Evolutionary conservation across 2,113 vertebrate genomes (phyloP), one percentile per base, ranked within the genome.

Genomic region (Girardinichthys multiradiatus): DNA sequence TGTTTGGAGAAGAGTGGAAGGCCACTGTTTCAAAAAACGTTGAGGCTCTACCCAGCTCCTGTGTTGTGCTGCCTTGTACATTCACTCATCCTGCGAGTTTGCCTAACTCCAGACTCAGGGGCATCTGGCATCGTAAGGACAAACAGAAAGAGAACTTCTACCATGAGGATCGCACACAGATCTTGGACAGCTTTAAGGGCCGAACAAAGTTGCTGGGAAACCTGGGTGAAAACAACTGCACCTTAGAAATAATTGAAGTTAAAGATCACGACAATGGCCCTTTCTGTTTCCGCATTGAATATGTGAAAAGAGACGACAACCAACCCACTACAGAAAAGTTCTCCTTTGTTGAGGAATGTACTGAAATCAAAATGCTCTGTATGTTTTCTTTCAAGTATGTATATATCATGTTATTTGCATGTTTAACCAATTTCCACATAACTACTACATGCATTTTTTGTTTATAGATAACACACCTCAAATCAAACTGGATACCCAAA

Each of bases 261-360:
- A 88, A 10, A 69, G 6, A 85, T 62, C 70, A 88, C 12, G 92
- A 94, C 76, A 74, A 76, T 0, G 83, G 90, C 0, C 89, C 89
- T 8, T 94, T 81, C 79, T 94, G 93, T 80, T 92, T 93, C 70
- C 78, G 90, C 2, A 42, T 70, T 26, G 88, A 92, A 86, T 30
- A 89, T 4, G 63, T 29, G 11, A 1, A 0, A 0, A 1, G 4
- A 4, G n/a, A n/a, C 7, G 4, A 2, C 0, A 72, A 77, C 4
- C 0, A 3, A 0, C 0, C 30, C 1, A 58, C 64, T 4, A 0
- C 0, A 0, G 72, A 93, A 4, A 84, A 30, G 42, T 92, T 13
- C 80, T 91, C 91, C 35, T 94, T 90, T 69, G 26, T 54, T 9
- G 29, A 87, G 0, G 15, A 74, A 0, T 92, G 93, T 66, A 84